A percentile compares a stretch with the other conserved stretches of the same genome.
These are phyloP conservation scores for Alsophila aescularia DNA, from an alignment of 2,888 invertebrate genomes.

Conservation along the genomic window DNA sequence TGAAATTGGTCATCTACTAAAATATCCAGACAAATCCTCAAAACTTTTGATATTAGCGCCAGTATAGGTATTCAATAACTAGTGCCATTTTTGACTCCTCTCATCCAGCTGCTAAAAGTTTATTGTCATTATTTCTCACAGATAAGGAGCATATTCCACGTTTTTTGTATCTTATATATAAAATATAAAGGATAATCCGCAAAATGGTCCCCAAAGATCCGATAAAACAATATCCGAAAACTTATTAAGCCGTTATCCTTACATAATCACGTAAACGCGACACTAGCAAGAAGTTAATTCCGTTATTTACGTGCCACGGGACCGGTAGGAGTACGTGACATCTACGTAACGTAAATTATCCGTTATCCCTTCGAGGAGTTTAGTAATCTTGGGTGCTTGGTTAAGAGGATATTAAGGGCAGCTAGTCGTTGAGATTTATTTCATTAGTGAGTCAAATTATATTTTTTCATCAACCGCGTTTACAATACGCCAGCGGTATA, in stretches of 20 bases:
- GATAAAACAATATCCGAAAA: constrained; percentile 26
- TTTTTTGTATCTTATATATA: neutral
- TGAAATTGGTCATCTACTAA: no score
- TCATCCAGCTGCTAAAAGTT: no score
- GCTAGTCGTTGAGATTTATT: constrained; percentile 2
- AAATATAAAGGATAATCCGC: constrained; percentile 1
- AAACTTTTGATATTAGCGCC: no score
- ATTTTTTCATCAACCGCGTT: no score
- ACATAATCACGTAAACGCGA: constrained; percentile 29
- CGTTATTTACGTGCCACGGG: constrained; percentile 30
- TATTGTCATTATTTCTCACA: neutral
- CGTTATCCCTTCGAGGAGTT: constrained; percentile 26
- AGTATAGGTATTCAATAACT: no score
- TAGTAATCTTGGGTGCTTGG: constrained; percentile 19
- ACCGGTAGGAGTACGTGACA: constrained; percentile 19
- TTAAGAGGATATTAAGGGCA: constrained; percentile 16
- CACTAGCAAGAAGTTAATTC: constrained; percentile 35
- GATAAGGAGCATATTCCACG: neutral
- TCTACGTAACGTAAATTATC: constrained; percentile 30
- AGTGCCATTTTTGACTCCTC: no score
- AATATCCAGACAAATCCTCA: no score
- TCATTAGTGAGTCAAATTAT: neutral
- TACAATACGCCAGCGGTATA: no score
- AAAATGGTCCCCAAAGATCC: neutral
- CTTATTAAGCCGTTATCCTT: constrained; percentile 23